Base-by-base conservation (phyloP, 1,140 invertebrate species). In the Vanessa tameamea region DNA sequence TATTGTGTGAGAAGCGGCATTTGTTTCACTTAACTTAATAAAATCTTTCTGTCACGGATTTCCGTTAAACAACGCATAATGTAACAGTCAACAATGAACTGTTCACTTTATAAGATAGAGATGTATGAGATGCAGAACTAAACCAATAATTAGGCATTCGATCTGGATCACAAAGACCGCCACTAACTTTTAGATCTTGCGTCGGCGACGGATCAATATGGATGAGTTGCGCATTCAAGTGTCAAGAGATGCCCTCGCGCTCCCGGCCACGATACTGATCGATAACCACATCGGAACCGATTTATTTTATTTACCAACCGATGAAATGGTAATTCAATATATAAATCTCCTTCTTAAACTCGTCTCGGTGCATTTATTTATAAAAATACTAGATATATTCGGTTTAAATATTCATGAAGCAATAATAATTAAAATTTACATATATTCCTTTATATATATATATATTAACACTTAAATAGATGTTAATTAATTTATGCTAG, bases 191-290 rank as follows among this genome's bases (percentile, higher is more conserved):
- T 47, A 47, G 55, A 69, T 59, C 55, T 26, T 57, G 53, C 20
- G 80, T 76, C 67, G 50, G 64, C 66, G 57, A 68, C 51, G 78
- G 61, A 87, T 89, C 85, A 89, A 87, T 90, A 90, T 90, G 83
- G 82, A 90, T 90, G 88, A 88, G 87, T 53, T 72, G 76, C 69
- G 80, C 77, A 83, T 83, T 83, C 81, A 83, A 75, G 77, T 76
- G 81, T 83, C 81, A 82, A 76, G 48, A 73, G 9, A 14, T 53
- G 51, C 51, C n/a, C 51, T 5, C 51, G 51, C 51, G n/a, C 57
- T 4, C 48, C 48, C 13, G 20, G 57, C 26, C 57, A 15, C 57
- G 57, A 61, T 61, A 61, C 73, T 69, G 75, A 78, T 71, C 75
- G 75, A 77, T 72, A 76, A 75, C 76, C 69, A 59, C 57, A 31